A percentile compares a stretch with the other conserved stretches of the same genome.
phyloP scores from a whole-genome alignment of 2,113 vertebrate genomes.

The Lepus europaeus region DNA sequence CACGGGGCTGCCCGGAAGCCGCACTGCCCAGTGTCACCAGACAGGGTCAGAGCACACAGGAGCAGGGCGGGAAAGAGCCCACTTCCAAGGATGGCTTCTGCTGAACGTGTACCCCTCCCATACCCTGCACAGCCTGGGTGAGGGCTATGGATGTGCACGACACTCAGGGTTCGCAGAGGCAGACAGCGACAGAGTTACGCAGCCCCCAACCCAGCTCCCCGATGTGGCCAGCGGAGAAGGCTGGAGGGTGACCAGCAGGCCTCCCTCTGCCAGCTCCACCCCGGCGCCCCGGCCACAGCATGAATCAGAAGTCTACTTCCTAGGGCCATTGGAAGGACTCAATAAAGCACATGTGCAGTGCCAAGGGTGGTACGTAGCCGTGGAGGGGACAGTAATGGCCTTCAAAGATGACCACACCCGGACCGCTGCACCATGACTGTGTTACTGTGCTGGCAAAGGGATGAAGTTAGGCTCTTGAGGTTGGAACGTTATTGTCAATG shows the following conservation, averaged over 20 bases:
- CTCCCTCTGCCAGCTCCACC: no score
- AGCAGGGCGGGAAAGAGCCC: not conserved
- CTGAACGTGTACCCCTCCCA: no score
- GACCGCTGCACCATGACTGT: no score
- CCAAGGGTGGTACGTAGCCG: not conserved
- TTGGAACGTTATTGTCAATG: not conserved
- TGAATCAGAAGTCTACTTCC: not conserved
- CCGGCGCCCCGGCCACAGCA: not conserved
- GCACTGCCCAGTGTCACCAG: not conserved
- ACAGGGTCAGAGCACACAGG: no score
- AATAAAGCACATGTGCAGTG: not conserved
- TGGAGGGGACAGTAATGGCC: not conserved
- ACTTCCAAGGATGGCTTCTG: not conserved
- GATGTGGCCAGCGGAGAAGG: not conserved
- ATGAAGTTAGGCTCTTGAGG: no score
- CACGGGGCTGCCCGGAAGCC: not conserved
- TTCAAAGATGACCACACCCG: not conserved
- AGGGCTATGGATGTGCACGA: not conserved
- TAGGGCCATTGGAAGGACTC: not conserved
- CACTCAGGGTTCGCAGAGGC: not conserved
- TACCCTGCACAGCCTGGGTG: not conserved
- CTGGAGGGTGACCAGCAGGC: accelerated
- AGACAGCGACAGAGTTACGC: not conserved
- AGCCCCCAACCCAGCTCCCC: not conserved
- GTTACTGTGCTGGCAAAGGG: not conserved